phyloP scores from a whole-genome alignment of 1,140 invertebrate genomes.

The silkworm (Bombyx mori) region ASM3026992v2 NC_085124.1:693501-694000 shows the following conservation, averaged over 20 bases:
- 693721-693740: constrained; percentile 31
- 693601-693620: constrained; percentile 81
- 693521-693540: constrained; percentile 61
- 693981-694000: constrained; percentile 56
- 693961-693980: constrained; percentile 52
- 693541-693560: constrained; percentile 66
- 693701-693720: constrained; percentile 28
- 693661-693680: constrained; percentile 71
- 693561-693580: constrained; percentile 71
- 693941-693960: constrained; percentile 71
- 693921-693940: constrained; percentile 74
- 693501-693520: constrained; percentile 73
- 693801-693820: constrained; percentile 82
- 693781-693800: constrained; percentile 72
- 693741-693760: constrained; percentile 28
- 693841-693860: constrained; percentile 73
- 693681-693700: constrained; percentile 60
- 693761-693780: constrained; percentile 32
- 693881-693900: constrained; percentile 32
- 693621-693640: constrained; percentile 86
- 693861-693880: constrained; percentile 61
- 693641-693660: constrained; percentile 77
- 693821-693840: constrained; percentile 81
- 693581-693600: constrained; percentile 81
- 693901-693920: constrained; percentile 50